Conservation (phyloP, 2,888 invertebrate genomes). For the Heteromurus nitidus region DNA sequence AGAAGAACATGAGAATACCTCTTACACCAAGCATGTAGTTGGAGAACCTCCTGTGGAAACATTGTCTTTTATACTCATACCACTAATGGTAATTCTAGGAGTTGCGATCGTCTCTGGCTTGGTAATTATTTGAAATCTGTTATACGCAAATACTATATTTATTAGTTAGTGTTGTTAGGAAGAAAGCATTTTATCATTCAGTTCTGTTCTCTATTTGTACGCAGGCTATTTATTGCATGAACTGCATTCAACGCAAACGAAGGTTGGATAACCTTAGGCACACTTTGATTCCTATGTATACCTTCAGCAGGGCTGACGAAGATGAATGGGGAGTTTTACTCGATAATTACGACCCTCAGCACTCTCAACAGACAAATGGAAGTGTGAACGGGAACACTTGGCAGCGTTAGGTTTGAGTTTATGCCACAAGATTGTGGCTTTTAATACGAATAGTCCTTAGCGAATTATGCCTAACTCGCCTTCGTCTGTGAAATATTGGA, state of each 20-base stretch:
- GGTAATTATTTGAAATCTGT: conserved; percentile 39
- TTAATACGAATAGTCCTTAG: too few relatives aligned
- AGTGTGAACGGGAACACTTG: too few relatives aligned
- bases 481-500: too few relatives aligned
- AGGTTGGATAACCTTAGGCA: conserved; percentile 80
- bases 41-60: background rate
- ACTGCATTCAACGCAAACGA: conserved; percentile 73
- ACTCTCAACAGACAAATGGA: too few relatives aligned
- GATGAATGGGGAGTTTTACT: conserved; percentile 76
- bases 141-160: background rate
- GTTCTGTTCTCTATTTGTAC: background rate
- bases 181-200: background rate
- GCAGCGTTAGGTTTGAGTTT: too few relatives aligned
- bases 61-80: conserved; percentile 57
- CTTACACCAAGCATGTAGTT: background rate
- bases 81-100: conserved; percentile 54
- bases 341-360: too few relatives aligned
- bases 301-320: conserved; percentile 82
- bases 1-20: conserved; percentile 9
- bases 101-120: conserved; percentile 62
- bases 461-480: too few relatives aligned
- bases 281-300: conserved; percentile 82
- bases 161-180: too few relatives aligned
- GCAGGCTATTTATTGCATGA: conserved; percentile 65
- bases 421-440: too few relatives aligned